phyloP scores from a whole-genome alignment of 2,113 vertebrate genomes.

The Ophiodon elongatus region DNA sequence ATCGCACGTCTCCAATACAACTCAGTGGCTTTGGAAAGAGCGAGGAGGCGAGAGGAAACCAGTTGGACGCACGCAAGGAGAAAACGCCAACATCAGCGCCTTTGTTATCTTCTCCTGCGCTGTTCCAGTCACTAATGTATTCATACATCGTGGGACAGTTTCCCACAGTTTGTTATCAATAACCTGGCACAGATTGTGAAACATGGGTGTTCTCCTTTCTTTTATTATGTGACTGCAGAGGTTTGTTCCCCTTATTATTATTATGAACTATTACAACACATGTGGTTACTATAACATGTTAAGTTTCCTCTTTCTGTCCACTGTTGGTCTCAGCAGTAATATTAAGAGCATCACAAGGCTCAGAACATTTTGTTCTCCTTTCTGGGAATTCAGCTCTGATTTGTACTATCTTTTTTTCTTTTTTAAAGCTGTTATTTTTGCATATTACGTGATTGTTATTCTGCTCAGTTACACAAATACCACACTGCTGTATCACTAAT shows the following conservation, averaged over 20 bases:
- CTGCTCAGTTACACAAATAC: not conserved
- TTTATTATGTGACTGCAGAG: not conserved
- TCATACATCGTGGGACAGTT: not conserved
- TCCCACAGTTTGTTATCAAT: not conserved
- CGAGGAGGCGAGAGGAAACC: not conserved
- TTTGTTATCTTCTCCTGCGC: not conserved
- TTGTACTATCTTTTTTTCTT: not conserved
- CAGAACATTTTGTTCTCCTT: slow-evolving; percentile 29
- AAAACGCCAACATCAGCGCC: too few species aligned
- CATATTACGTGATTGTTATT: not conserved
- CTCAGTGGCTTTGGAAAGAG: not conserved
- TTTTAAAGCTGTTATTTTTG: not conserved
- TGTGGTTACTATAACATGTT: not conserved
- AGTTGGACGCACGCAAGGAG: not conserved
- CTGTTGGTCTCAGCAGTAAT: not conserved
- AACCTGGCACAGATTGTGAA: not conserved
- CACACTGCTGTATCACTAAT: not conserved
- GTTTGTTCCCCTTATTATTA: not conserved
- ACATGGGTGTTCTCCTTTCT: not conserved
- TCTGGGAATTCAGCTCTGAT: not conserved
- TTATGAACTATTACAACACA: not conserved
- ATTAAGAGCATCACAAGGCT: not conserved
- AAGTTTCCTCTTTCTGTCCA: not conserved
- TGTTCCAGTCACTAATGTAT: not conserved
- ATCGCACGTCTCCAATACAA: not conserved